Conservation (phyloP, 2,888 invertebrate genomes). For the Dicranocentrus wangi region DNA sequence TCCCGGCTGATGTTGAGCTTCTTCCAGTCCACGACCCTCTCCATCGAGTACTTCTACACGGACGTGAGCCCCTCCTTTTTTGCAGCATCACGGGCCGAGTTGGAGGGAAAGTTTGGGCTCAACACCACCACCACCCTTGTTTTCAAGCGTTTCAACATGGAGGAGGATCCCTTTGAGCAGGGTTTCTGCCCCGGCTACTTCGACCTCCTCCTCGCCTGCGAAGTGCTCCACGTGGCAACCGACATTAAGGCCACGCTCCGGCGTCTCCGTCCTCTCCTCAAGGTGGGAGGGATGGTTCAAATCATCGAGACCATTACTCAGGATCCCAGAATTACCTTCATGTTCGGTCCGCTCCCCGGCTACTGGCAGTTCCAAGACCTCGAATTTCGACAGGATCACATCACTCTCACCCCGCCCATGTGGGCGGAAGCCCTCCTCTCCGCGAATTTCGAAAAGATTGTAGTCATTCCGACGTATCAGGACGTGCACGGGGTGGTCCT, state of each 20-base stretch:
- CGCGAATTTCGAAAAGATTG: too few species aligned
- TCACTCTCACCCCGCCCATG: background rate
- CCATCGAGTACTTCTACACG: conserved; percentile 7
- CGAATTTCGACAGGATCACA: conserved; percentile 7
- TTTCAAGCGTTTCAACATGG: conserved; percentile 56
- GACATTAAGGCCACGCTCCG: conserved; percentile 13
- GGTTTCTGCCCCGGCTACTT: conserved; percentile 52
- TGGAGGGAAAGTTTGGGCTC: too few species aligned
- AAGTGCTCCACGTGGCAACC: conserved; percentile 50
- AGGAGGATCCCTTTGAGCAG: conserved; percentile 54
- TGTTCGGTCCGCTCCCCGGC: conserved; percentile 24
- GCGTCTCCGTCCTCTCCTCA: conserved; percentile 5
- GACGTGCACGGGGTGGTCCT: too few species aligned
- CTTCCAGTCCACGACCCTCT: too few species aligned
- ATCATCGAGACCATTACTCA: conserved; percentile 14
- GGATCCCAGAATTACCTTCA: background rate
- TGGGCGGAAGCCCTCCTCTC: too few species aligned
- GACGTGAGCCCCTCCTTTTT: conserved; percentile 19
- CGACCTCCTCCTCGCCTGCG: conserved; percentile 29
- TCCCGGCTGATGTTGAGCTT: background rate
- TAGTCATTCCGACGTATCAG: too few species aligned
- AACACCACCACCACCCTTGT: too few species aligned
- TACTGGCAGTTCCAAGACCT: conserved; percentile 32
- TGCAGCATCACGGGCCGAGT: background rate
- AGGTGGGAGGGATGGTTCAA: background rate